Evolutionary conservation across 2,113 vertebrate species (phyloP), one percentile per base, ranked within the genome.

Genomic region (Urocynchramus pylzowi): DNA sequence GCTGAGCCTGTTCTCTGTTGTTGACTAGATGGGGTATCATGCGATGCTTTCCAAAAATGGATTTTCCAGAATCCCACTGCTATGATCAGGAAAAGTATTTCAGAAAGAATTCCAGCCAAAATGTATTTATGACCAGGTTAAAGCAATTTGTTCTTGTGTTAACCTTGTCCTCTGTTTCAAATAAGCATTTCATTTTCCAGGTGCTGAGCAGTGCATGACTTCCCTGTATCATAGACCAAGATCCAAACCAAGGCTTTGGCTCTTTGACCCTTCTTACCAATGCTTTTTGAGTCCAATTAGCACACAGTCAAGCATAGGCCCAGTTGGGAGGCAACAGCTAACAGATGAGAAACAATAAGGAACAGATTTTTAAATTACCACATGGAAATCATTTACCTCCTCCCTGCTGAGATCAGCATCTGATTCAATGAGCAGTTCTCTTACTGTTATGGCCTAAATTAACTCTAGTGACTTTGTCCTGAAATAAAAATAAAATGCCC

Each of bases 281-380:
- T 26, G 13, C 13, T 92, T 86, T 31, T 89, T 85, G 74, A 15
- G 90, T 95, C 78, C 88, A 96, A 93, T 95, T 94, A 96, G 50
- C 28, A 79, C 60, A 45, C 78, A 91, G 57, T 63, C 83, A 86
- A 92, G 42, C 64, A 80, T 23, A 64, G 68, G 42, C 78, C 82
- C 71, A 63, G 60, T 60, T 90, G 83, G 68, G 68, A 93, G 27
- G 71, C 53, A 95, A 67, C 50, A 92, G 54, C 79, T 67, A 94
- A 86, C 90, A 90, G 76, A 76, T 84, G 86, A 95, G 83, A 92
- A 95, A 93, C 75, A 95, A 84, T 92, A 95, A 96, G 24, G 76
- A 93, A 78, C 76, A 97, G 89, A 93, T 92, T 95, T 97, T 89
- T 71, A 93, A 96, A 93, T 95, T 92, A 84, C 80, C 86, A 78